phyloP scores from a whole-genome alignment of 2,888 invertebrate genomes.

The Lasioglossum pauxillum region DNA sequence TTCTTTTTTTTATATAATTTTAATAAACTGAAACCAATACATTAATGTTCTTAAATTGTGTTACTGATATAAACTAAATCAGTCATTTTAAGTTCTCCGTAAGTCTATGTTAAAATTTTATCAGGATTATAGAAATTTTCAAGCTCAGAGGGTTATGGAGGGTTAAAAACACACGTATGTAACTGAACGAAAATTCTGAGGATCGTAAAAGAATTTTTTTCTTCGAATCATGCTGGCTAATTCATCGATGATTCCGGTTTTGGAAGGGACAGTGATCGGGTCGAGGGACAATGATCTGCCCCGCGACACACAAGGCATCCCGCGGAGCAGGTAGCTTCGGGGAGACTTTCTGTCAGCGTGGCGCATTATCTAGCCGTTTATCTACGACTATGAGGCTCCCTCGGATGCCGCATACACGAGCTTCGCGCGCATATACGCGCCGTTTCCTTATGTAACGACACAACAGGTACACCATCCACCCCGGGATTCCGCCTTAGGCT shows the following conservation, averaged over 20 bases:
- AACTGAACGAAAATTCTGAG: neutral
- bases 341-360: conserved; percentile 76
- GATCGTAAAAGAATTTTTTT: neutral
- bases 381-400: conserved; percentile 64
- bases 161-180: too few relatives aligned
- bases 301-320: conserved; percentile 72
- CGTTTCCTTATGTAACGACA: conserved; percentile 68
- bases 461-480: conserved; percentile 55
- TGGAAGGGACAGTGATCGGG: conserved; percentile 61
- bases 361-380: conserved; percentile 67
- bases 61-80: too few relatives aligned
- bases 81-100: too few relatives aligned
- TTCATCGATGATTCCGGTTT: conserved; percentile 75
- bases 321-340: conserved; percentile 76
- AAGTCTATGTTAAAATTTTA: too few relatives aligned
- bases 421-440: conserved; percentile 45
- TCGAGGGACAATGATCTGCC: conserved; percentile 67
- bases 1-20: too few relatives aligned
- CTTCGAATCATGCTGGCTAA: conserved; percentile 71
- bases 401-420: conserved; percentile 48
- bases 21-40: too few relatives aligned
- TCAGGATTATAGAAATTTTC: too few relatives aligned
- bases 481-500: conserved; percentile 40
- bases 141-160: too few relatives aligned
- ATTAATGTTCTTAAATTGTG: too few relatives aligned